Evolutionary conservation across 2,113 vertebrate genomes (phyloP).

Genomic region (Hepsetus odoe): DNA sequence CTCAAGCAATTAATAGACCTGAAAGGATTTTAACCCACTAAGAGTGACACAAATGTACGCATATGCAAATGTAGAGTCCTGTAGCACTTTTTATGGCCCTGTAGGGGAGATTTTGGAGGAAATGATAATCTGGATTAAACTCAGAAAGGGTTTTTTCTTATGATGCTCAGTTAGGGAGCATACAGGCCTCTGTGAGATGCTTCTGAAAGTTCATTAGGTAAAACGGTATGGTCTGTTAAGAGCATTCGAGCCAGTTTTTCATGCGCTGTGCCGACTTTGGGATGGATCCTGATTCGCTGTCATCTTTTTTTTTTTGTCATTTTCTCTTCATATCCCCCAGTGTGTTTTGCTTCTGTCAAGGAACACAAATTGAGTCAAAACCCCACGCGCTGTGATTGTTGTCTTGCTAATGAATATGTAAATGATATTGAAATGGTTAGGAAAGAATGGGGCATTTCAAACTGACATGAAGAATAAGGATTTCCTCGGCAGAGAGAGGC

Average conservation of each 20-base stretch:
- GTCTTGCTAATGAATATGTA: conserved; percentile 57
- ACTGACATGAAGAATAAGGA: conserved; percentile 8
- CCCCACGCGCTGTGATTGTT: conserved; percentile 46
- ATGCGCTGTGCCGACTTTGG: conserved; percentile 3
- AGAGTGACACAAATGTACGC: background rate
- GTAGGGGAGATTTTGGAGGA: too few relatives aligned
- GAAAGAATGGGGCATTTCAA: conserved; percentile 16
- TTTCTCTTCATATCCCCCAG: conserved; percentile 34
- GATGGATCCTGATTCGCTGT: background rate
- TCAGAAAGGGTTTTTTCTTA: background rate
- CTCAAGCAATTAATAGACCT: background rate
- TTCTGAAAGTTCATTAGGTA: background rate
- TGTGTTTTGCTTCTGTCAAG: conserved; percentile 16
- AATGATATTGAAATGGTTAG: conserved; percentile 42
- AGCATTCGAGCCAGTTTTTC: background rate
- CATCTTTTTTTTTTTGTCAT: too few relatives aligned
- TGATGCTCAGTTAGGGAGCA: too few relatives aligned
- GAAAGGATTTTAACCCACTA: background rate
- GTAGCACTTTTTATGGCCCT: background rate
- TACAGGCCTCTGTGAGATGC: too few relatives aligned
- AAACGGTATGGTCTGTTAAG: background rate
- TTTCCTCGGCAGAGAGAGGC: conserved; percentile 31
- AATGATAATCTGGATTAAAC: background rate
- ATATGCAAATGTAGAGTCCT: too few relatives aligned
- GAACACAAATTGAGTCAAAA: conserved; percentile 46